Conservation (phyloP, 1,140 invertebrate genomes). For the Steinernema feltiae region DNA sequence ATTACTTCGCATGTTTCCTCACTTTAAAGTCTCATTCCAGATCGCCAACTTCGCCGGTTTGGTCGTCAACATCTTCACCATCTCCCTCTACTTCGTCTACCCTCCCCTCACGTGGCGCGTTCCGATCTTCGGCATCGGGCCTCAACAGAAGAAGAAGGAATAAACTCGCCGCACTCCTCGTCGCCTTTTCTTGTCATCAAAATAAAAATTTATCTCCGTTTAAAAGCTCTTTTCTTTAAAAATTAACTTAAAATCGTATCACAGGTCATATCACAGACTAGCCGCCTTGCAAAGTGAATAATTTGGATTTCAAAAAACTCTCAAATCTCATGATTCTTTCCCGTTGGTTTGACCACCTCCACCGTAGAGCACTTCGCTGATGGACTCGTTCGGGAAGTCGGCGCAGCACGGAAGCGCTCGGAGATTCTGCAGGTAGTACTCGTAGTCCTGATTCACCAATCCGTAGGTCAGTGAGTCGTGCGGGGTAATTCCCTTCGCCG, state of each 20-base stretch:
- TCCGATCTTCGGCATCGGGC: slow-evolving; percentile 46
- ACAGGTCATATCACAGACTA: slow-evolving; percentile 11
- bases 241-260: background rate
- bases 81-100: slow-evolving; percentile 50
- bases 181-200: background rate
- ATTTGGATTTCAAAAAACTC: background rate
- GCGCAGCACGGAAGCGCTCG: slow-evolving; percentile 68
- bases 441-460: slow-evolving; percentile 85
- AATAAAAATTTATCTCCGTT: slow-evolving; percentile 13
- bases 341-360: background rate
- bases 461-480: slow-evolving; percentile 92
- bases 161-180: background rate
- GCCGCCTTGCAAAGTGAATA: background rate
- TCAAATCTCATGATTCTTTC: too few species aligned
- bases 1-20: too few species aligned
- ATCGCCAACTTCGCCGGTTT: slow-evolving; percentile 54
- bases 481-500: slow-evolving; percentile 79
- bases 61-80: slow-evolving; percentile 45
- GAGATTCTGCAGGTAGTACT: slow-evolving; percentile 87
- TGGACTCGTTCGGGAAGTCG: slow-evolving; percentile 25
- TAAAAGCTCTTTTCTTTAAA: too few species aligned
- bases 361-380: slow-evolving; percentile 29
- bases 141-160: slow-evolving; percentile 45
- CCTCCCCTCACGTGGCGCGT: slow-evolving; percentile 56
- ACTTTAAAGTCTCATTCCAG: slow-evolving; percentile 33